These are phyloP conservation scores for Isotomurus palustris DNA, from an alignment of 2,888 invertebrate species.

Conservation along the genomic window DNA sequence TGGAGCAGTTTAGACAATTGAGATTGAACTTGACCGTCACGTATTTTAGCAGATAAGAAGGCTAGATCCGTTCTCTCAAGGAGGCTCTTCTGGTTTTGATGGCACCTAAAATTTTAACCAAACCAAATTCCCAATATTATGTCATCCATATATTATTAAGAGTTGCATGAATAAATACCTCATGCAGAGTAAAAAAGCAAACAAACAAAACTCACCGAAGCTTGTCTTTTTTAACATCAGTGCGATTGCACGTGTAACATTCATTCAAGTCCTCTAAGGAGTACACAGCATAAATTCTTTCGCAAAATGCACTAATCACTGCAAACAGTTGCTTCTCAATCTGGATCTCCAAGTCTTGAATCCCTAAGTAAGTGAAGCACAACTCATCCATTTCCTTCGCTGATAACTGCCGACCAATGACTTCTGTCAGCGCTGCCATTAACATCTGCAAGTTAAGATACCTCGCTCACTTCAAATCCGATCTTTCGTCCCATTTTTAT, in stretches of 20 bases:
- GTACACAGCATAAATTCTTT: slow-evolving; percentile 55
- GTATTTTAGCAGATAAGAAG: slow-evolving; percentile 30
- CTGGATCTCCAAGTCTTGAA: slow-evolving; percentile 53
- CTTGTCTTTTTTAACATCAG: background rate
- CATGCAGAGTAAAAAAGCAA: no score
- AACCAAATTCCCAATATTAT: background rate
- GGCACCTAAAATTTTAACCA: slow-evolving; percentile 29
- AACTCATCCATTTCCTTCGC: slow-evolving; percentile 48
- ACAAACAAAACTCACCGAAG: background rate
- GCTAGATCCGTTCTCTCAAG: slow-evolving; percentile 39
- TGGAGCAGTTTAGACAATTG: slow-evolving; percentile 20
- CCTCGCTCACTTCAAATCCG: no score
- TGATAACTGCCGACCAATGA: slow-evolving; percentile 62
- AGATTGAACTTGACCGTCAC: slow-evolving; percentile 24
- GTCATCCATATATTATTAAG: background rate
- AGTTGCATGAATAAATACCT: background rate
- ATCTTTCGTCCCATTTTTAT: no score
- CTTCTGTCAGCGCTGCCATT: slow-evolving; percentile 55
- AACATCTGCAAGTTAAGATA: background rate
- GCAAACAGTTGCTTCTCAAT: slow-evolving; percentile 54
- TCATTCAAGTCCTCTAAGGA: slow-evolving; percentile 35
- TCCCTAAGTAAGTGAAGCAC: slow-evolving; percentile 14
- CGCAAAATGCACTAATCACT: slow-evolving; percentile 70
- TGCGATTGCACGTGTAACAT: slow-evolving; percentile 26
- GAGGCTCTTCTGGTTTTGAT: slow-evolving; percentile 31